Conservation (phyloP, 1,140 invertebrate genomes). For the Drosophila parvula region DNA sequence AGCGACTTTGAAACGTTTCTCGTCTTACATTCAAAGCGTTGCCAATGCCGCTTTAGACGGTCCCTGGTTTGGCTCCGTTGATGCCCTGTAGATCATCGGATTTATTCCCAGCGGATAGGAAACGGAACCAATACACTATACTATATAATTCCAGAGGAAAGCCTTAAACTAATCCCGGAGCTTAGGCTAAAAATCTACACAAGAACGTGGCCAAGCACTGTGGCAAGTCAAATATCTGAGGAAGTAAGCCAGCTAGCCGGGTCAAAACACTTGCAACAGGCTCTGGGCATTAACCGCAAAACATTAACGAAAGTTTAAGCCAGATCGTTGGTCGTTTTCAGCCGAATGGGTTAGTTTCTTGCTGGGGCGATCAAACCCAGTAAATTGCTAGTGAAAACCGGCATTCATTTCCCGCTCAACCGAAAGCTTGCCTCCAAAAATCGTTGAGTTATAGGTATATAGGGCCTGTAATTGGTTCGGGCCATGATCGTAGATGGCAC, state of each 20-base stretch:
- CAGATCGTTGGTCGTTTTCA: constrained; percentile 7
- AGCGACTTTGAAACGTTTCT: constrained; percentile 76
- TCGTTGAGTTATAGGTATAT: neutral
- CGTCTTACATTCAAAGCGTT: constrained; percentile 53
- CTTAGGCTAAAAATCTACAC: neutral
- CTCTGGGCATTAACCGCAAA: neutral
- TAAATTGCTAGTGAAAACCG: too few relatives aligned
- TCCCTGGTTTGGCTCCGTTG: neutral
- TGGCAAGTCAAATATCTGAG: neutral
- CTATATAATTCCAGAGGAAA: neutral
- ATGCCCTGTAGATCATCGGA: constrained; percentile 7
- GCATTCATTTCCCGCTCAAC: neutral
- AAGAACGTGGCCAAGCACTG: neutral
- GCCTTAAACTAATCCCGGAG: neutral
- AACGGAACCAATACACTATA: neutral
- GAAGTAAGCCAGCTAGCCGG: neutral
- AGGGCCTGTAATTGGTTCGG: constrained; percentile 24
- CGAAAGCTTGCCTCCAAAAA: neutral
- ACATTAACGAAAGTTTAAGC: constrained; percentile 1
- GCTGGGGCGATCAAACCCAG: too few relatives aligned
- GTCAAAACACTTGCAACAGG: too few relatives aligned
- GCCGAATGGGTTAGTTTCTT: neutral
- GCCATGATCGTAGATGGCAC: constrained; percentile 32
- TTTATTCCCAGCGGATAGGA: neutral
- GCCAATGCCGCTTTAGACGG: too few relatives aligned